Percentiles rank a stretch among this genome's conserved stretches.
Evolutionary conservation across 2,113 vertebrate species (phyloP).

Genomic region (Sinocyclocheilus rhinocerous): DNA sequence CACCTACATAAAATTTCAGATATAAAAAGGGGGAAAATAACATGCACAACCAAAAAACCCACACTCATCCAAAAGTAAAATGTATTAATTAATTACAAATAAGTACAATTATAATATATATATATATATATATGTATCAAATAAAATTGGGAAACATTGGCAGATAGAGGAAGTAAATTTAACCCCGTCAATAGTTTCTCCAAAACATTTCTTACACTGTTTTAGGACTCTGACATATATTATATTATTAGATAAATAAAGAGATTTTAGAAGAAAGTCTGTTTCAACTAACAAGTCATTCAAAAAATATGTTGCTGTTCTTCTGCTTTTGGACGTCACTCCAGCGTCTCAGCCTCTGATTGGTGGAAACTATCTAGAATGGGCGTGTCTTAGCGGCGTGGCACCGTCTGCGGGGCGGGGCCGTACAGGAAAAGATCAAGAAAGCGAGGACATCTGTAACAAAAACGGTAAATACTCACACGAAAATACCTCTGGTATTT

Average conservation of each 20-base stretch:
- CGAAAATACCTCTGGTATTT: background rate
- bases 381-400: conserved; percentile 38
- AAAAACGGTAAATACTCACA: conserved; percentile 58
- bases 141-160: background rate
- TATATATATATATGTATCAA: no score
- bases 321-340: background rate
- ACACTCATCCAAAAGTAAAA: no score
- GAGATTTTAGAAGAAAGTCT: background rate
- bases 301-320: background rate
- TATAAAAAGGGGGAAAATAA: no score
- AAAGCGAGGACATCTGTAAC: conserved; percentile 65
- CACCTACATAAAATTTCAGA: no score
- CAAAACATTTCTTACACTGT: background rate
- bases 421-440: conserved; percentile 73
- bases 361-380: background rate
- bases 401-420: conserved; percentile 37
- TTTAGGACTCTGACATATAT: background rate
- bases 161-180: background rate
- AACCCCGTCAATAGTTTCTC: background rate
- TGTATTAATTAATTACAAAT: no score
- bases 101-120: no score
- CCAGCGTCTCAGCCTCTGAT: conserved; percentile 23
- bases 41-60: no score
- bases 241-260: no score
- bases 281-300: background rate